Evolutionary conservation across 2,113 vertebrate genomes (phyloP), one percentile per base, ranked within the genome.

Genomic region (Forbesichthys agassizii): DNA sequence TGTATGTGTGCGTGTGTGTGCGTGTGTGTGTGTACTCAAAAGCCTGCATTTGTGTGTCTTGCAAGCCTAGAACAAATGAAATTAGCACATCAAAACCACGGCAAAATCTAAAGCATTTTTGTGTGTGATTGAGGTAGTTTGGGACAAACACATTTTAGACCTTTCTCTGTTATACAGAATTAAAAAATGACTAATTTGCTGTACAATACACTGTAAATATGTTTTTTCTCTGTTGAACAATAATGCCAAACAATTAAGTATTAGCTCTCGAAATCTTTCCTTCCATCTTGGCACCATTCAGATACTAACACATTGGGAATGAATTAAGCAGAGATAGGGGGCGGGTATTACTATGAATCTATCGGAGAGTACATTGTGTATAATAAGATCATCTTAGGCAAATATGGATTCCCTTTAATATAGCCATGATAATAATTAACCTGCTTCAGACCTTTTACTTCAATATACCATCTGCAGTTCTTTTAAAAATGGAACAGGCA

Each of bases 51-150:
- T 62, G 14, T n/a, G 16, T 16, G 16, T 7, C 4, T 42, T 10
- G 11, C 71, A 66, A 66, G 58, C 1, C 36, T 69, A 3, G 54
- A 74, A 83, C 74, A 75, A 87, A 88, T 81, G 48, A 80, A 86
- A 90, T 89, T 89, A 86, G 80, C 89, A 92, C 85, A 90, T 90
- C 86, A 89, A 88, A 90, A 86, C 79, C 60, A 61, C 59, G 63
- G 63, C 9, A 36, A 61, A 74, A 70, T 54, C 68, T 58, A 16
- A 49, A 68, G 66, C 48, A 51, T 51, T 60, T 78, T 56, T 72
- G 27, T 51, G 49, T 14, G 52, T 57, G 61, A 14, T 75, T 42
- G 56, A n/a, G 53, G 57, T 10, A 52, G n/a, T 42, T 9, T 42
- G n/a, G 61, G 57, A 9, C 57, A 33, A 27, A 47, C 47, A 80